Evolutionary conservation across 2,797 vertebrate genomes (phyloP), one percentile per base, ranked within the genome.

Genomic region (Glossophaga mutica): DNA sequence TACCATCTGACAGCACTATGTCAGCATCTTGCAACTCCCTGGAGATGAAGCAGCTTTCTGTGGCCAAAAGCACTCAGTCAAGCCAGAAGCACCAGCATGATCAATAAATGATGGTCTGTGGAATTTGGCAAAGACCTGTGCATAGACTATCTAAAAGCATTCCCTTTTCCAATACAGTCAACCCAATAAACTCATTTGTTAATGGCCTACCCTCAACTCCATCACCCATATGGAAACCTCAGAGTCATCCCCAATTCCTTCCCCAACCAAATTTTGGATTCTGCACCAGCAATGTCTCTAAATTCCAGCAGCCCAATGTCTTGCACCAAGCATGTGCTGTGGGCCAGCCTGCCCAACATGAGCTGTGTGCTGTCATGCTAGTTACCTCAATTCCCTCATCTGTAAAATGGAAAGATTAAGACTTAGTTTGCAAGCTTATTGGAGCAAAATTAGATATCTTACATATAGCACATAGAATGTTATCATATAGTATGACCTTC

Each of bases 41-140:
- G 1, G 42, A 55, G 32, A 42, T 84, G 71, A 73, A 77, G 39
- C n/a, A 34, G 11, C 68, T 37, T 37, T 82, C n/a, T 3, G 0
- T 0, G 1, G 81, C 91, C 94, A 79, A 84, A 87, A 86, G 86
- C 96, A 84, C 85, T 91, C 94, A 92, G 76, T 68, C 79, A 55
- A 76, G 55, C 42, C 29, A 68, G 50, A 95, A 83, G 55, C 89
- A 91, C 94, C 95, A 88, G 78, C 71, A 10, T 67, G 18, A 90
- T 93, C 93, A 96, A 87, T 96, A 97, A 96, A 94, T 97, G 52
- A 92, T 87, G 15, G 12, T 32, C 82, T 4, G 0, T 2, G 32
- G 86, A 52, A 48, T n/a, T 37, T 93, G 87, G 87, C 84, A 87
- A 91, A 91, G 70, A 52, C 83, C 91, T 65, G n/a, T 59, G n/a